Evolutionary conservation across 1,140 invertebrate species (phyloP).

Genomic region (Ericerus pela): DNA sequence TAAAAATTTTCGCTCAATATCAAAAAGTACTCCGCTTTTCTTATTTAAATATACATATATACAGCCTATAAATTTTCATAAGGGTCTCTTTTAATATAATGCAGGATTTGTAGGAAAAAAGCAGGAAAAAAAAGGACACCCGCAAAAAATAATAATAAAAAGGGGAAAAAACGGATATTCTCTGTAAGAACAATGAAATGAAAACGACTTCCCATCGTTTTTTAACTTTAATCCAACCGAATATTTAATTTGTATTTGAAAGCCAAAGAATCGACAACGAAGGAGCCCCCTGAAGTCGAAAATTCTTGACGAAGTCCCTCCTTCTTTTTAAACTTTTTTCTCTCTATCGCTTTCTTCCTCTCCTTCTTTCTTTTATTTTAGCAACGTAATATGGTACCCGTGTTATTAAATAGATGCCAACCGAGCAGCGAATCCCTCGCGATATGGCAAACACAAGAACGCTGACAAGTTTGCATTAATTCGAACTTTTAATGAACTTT

Average conservation of each 20-base stretch:
- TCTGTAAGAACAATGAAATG: neutral
- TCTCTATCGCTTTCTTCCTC: too few species aligned
- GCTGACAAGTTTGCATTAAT: slow-evolving; percentile 8
- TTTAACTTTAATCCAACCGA: slow-evolving; percentile 12
- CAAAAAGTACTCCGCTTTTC: too few species aligned
- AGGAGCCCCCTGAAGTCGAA: neutral
- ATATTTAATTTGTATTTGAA: slow-evolving; percentile 12
- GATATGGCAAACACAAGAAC: slow-evolving; percentile 6
- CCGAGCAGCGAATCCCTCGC: slow-evolving; percentile 2
- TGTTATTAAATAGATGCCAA: slow-evolving; percentile 10
- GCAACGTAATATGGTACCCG: slow-evolving; percentile 6
- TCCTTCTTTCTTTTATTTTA: too few species aligned
- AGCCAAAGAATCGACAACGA: too few species aligned
- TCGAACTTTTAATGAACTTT: slow-evolving; percentile 12
- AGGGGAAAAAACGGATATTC: neutral
- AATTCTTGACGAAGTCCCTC: neutral
- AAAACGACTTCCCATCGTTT: slow-evolving; percentile 6
- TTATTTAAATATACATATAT: too few species aligned
- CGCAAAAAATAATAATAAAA: too few species aligned
- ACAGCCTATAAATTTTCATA: too few species aligned
- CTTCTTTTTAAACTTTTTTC: neutral
- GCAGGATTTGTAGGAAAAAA: too few species aligned
- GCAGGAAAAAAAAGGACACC: too few species aligned
- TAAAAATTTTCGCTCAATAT: too few species aligned
- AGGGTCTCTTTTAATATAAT: too few species aligned